Conservation (phyloP, 2,888 invertebrate species). For the Drosophila silvestris region DNA sequence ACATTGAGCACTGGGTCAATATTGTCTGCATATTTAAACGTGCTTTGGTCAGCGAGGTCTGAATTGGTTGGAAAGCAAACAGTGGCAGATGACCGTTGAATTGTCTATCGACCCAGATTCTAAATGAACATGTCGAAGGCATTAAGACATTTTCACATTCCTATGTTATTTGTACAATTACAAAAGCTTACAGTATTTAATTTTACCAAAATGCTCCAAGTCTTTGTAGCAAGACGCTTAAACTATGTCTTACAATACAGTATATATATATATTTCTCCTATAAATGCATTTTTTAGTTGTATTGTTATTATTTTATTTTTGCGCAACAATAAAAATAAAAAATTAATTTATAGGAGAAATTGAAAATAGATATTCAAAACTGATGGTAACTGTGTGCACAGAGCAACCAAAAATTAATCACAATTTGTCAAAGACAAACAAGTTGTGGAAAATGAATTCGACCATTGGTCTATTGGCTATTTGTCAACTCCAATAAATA, state of each 20-base stretch:
- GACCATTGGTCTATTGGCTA: not conserved
- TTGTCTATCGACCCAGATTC: slow-evolving; percentile 18
- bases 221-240: not conserved
- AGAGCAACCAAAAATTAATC: not conserved
- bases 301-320: too few relatives aligned
- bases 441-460: not conserved
- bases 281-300: too few relatives aligned
- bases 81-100: slow-evolving; percentile 15
- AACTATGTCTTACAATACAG: not conserved
- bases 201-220: not conserved
- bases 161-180: not conserved
- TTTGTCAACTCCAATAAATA: not conserved
- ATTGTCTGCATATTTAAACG: slow-evolving; percentile 34
- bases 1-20: slow-evolving; percentile 41
- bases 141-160: not conserved
- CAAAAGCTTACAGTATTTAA: not conserved
- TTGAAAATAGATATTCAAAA: not conserved
- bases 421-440: not conserved
- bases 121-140: not conserved
- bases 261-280: not conserved
- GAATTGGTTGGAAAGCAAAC: slow-evolving; percentile 18
- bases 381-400: not conserved
- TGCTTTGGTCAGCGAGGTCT: slow-evolving; percentile 1
- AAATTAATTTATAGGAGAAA: not conserved
- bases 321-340: not conserved